Conservation (phyloP, 2,888 invertebrate species). For the Lasioglossum lativentre region DNA sequence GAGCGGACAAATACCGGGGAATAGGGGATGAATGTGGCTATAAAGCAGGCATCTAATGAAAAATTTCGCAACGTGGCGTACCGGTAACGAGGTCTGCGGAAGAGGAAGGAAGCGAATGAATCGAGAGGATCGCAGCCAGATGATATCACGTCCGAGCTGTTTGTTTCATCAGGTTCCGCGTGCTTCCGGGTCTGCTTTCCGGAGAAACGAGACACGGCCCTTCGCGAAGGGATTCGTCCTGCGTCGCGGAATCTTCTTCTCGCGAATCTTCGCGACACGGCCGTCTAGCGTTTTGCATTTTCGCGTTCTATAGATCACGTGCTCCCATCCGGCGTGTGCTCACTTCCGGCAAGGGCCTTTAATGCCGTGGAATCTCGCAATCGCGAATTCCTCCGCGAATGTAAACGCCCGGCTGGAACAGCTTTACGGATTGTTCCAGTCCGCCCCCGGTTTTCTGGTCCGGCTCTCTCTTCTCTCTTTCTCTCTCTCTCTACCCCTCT, state of each 20-base stretch:
- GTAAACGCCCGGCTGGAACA: conserved; percentile 72
- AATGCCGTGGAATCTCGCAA: conserved; percentile 78
- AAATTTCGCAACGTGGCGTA: background rate
- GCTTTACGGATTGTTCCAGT: conserved; percentile 74
- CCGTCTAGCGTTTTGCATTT: background rate
- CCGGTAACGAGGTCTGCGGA: background rate
- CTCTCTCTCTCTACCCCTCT: background rate
- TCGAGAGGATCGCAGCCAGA: conserved; percentile 14
- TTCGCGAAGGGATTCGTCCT: background rate
- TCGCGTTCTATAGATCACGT: conserved; percentile 48
- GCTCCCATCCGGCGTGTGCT: conserved; percentile 22
- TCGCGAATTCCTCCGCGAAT: conserved; percentile 80
- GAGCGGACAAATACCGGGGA: background rate
- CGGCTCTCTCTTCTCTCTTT: background rate
- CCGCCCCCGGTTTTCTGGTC: background rate
- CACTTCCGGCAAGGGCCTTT: conserved; percentile 39
- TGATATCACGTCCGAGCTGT: conserved; percentile 39
- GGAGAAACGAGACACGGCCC: background rate
- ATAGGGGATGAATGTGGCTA: background rate
- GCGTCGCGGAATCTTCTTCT: background rate
- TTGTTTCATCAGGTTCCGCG: conserved; percentile 44
- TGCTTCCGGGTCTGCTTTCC: conserved; percentile 43
- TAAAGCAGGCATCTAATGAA: conserved; percentile 12
- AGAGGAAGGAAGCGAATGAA: conserved; percentile 11
- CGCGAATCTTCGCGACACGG: background rate